These are phyloP conservation scores for Palythoa caribaeorum DNA, from an alignment of 92 coral and sea anemone species.

Conservation along the genomic window DNA sequence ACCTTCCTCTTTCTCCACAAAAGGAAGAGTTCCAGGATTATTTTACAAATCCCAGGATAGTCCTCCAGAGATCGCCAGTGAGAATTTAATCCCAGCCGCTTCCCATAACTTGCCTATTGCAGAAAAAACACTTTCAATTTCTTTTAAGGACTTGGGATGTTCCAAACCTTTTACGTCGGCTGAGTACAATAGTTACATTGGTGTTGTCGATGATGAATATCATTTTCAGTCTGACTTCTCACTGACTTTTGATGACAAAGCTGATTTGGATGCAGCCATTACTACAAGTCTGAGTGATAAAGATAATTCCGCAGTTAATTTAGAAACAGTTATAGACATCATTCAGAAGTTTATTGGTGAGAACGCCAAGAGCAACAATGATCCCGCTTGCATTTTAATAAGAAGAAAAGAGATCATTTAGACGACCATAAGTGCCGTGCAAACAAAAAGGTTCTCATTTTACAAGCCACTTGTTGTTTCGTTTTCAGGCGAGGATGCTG, in stretches of 20 bases:
- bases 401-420: slow-evolving; percentile 31
- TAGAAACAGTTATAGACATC: neutral
- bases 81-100: too few relatives aligned
- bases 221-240: slow-evolving; percentile 23
- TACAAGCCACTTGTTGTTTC: neutral
- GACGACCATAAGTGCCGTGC: slow-evolving; percentile 9
- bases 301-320: neutral
- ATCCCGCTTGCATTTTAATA: slow-evolving; percentile 27
- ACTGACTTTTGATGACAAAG: slow-evolving; percentile 27
- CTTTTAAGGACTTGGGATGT: slow-evolving; percentile 22
- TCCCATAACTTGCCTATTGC: too few relatives aligned
- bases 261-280: slow-evolving; percentile 41
- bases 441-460: slow-evolving; percentile 10
- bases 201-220: slow-evolving; percentile 38
- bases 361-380: neutral
- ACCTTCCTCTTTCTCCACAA: neutral
- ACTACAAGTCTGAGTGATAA: slow-evolving; percentile 36
- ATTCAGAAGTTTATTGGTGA: slow-evolving; percentile 12
- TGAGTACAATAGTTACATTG: slow-evolving; percentile 34
- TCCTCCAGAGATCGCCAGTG: too few relatives aligned
- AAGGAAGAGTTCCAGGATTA: too few relatives aligned
- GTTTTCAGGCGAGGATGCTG: slow-evolving; percentile 41
- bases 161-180: slow-evolving; percentile 25
- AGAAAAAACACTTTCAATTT: slow-evolving; percentile 18
- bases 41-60: too few relatives aligned